Evolutionary conservation across 2,797 vertebrate genomes (phyloP).

Genomic region (Channa striata): DNA sequence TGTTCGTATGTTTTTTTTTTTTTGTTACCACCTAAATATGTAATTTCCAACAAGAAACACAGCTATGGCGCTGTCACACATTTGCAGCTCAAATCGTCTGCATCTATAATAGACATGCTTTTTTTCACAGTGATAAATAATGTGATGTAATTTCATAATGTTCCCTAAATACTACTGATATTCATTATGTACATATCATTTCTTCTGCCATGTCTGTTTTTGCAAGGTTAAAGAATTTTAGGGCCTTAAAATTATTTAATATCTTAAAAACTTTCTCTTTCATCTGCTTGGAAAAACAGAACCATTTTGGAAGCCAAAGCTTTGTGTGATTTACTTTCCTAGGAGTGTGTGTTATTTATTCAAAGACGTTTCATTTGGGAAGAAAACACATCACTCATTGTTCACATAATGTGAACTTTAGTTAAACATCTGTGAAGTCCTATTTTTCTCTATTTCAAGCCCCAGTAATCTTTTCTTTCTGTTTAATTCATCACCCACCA

Average conservation of each 20-base stretch:
- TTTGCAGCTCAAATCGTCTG: no score
- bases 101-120: no score
- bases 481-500: slow-evolving; percentile 62
- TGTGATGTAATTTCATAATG: no score
- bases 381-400: slow-evolving; percentile 26
- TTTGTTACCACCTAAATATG: neutral
- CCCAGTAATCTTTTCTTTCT: slow-evolving; percentile 63
- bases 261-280: neutral
- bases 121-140: no score
- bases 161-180: no score
- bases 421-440: slow-evolving; percentile 53
- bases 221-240: neutral
- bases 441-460: slow-evolving; percentile 64
- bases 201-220: no score
- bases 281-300: neutral
- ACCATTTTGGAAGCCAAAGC: neutral
- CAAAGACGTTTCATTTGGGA: slow-evolving; percentile 23
- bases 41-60: neutral
- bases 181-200: no score
- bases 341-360: slow-evolving; percentile 1
- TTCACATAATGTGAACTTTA: slow-evolving; percentile 33
- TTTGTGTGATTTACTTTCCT: neutral
- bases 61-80: no score
- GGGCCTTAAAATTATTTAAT: neutral
- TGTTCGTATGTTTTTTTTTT: no score